Evolutionary conservation across 1,140 invertebrate species (phyloP), one percentile per base, ranked within the genome.

Genomic region (Euura saliciscinereae): DNA sequence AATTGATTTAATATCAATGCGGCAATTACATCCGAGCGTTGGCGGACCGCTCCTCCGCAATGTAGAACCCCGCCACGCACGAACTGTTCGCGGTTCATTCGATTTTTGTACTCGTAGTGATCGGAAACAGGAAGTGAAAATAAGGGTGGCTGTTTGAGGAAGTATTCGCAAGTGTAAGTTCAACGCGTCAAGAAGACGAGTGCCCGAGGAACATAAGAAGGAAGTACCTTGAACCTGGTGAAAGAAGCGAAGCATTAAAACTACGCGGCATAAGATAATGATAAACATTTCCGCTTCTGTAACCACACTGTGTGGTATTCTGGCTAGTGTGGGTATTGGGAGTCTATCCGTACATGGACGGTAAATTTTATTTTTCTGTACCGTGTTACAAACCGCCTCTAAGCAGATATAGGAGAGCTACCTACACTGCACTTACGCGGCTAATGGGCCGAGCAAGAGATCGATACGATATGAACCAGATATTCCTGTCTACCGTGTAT

Each of bases 181-280:
- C 13, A 3, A 3, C 51, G 5, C 13, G 3, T 59, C 13, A n/a
- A 44, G 43, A 67, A 67, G 28, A 67, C 66, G 10, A 67, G 66
- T 42, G 28, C 66, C 66, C 28, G 8, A 28, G 28, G 28, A 28
- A 28, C 28, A 28, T 28, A 28, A n/a, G 51, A 67, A 67, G 73
- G 51, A 72, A 77, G 80, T 82, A 76, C 79, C 80, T 82, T 80
- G 79, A 82, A 82, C 80, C 78, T 78, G 79, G 77, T 76, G 80
- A 65, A 69, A 59, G 51, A 78, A 82, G 68, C 78, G 77, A 79
- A 79, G 74, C 78, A 78, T 80, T 78, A 68, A 79, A 75, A 68
- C 76, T 69, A 70, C 73, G 64, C 71, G 45, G 68, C 42, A 70
- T 71, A 46, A 64, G 73, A 76, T 77, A 80, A 80, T 78, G 74